A percentile compares a stretch with the other conserved stretches of the same genome.
Evolutionary conservation across 2,888 invertebrate genomes (phyloP).

Genomic region (Lasioglossum villosulum): DNA sequence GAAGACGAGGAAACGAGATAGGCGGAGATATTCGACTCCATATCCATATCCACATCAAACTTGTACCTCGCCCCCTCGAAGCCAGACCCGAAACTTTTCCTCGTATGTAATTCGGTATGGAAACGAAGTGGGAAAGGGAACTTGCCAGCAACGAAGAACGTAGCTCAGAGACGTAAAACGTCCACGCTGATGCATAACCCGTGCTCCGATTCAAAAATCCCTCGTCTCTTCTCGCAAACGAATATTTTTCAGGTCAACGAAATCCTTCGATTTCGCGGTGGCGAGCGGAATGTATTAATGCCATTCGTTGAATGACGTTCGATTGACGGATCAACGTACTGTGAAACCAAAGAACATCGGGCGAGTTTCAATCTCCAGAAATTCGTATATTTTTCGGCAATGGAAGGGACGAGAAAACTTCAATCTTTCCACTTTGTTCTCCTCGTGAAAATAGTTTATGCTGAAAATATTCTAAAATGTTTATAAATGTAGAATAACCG

Average conservation of each 20-base stretch:
- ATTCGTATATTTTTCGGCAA: neutral
- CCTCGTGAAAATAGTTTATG: neutral
- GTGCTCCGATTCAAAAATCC: conserved; percentile 59
- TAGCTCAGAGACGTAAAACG: conserved; percentile 56
- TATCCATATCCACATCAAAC: conserved; percentile 76
- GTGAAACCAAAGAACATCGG: neutral
- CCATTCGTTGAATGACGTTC: neutral
- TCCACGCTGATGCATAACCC: conserved; percentile 61
- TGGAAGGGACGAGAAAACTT: neutral
- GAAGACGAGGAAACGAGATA: conserved; percentile 64
- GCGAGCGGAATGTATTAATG: conserved; percentile 9
- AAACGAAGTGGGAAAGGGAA: conserved; percentile 71
- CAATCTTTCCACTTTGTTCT: neutral
- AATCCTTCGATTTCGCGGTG: neutral
- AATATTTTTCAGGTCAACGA: conserved; percentile 42
- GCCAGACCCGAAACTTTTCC: conserved; percentile 75
- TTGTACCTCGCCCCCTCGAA: conserved; percentile 71
- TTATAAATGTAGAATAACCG: neutral
- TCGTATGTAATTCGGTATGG: conserved; percentile 78
- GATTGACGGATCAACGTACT: neutral
- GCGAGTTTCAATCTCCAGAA: neutral
- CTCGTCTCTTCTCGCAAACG: conserved; percentile 34
- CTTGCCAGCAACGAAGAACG: conserved; percentile 59
- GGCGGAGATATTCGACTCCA: conserved; percentile 69
- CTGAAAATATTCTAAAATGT: neutral